Evolutionary conservation across 2,113 vertebrate species (phyloP).

Genomic region (Callithrix jacchus): DNA sequence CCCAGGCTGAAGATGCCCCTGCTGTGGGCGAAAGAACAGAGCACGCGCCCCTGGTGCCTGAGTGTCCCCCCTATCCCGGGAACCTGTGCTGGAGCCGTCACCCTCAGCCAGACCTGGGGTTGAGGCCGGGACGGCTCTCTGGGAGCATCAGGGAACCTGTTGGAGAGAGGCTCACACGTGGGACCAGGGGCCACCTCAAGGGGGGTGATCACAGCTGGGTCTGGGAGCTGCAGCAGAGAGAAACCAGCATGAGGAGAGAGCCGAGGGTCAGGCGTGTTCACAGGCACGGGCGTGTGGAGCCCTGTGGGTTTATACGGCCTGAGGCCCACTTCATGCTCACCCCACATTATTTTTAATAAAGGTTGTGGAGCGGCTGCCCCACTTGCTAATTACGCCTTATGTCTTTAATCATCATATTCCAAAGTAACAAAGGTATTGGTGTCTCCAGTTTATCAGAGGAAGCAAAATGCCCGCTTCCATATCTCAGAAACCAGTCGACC

Average conservation of each 20-base stretch:
- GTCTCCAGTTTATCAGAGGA: background rate
- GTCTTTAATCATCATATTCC: background rate
- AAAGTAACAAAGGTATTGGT: background rate
- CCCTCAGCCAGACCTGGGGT: background rate
- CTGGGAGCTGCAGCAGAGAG: fast-evolving
- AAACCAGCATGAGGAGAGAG: no score
- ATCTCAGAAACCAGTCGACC: background rate
- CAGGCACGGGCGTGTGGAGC: background rate
- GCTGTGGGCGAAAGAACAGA: background rate
- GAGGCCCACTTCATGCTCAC: background rate
- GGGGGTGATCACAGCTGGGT: fast-evolving
- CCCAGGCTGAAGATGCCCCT: background rate
- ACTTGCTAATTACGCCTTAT: background rate
- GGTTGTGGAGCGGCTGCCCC: background rate
- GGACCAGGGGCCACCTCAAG: no score
- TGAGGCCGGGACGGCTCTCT: no score
- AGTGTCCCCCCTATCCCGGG: no score
- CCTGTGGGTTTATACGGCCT: fast-evolving
- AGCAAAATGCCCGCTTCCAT: background rate
- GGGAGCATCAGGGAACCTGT: background rate
- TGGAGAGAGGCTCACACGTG: background rate
- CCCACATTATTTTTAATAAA: no score
- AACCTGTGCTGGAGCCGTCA: background rate
- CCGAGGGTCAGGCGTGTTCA: fast-evolving
- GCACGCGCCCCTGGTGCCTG: fast-evolving